phyloP scores from a whole-genome alignment of 2,113 vertebrate genomes.

The Chrysemys picta region DNA sequence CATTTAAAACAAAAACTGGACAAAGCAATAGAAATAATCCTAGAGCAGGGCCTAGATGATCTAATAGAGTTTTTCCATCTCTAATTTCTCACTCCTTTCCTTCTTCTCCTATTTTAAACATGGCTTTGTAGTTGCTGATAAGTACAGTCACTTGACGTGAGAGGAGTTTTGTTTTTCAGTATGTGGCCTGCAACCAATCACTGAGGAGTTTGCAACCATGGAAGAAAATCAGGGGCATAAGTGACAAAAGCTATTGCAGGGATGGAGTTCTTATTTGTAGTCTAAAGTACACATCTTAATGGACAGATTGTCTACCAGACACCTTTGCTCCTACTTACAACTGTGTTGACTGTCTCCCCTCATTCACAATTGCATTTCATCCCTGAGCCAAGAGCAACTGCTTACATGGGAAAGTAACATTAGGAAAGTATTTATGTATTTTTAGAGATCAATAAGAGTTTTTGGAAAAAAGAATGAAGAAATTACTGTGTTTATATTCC shows the following conservation, averaged over 20 bases:
- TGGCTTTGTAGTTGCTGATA: neutral
- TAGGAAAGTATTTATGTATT: neutral
- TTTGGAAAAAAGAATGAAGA: neutral
- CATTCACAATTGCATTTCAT: neutral
- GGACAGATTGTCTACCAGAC: neutral
- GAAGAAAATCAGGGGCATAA: neutral
- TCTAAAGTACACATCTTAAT: neutral
- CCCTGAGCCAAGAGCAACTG: neutral
- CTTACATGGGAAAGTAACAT: neutral
- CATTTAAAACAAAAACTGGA: slow-evolving; percentile 61
- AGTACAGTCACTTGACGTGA: slow-evolving; percentile 35
- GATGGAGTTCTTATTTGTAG: neutral
- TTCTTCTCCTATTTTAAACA: slow-evolving; percentile 20
- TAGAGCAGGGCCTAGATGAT: slow-evolving; percentile 55
- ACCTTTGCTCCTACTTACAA: neutral
- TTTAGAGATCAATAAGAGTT: neutral
- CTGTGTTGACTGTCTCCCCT: neutral
- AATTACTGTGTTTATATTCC: no score
- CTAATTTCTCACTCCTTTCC: slow-evolving; percentile 49
- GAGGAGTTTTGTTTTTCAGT: neutral
- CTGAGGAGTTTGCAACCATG: neutral
- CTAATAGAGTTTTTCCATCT: slow-evolving; percentile 66
- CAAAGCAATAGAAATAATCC: slow-evolving; percentile 60
- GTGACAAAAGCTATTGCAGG: neutral
- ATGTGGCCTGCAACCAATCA: neutral